Evolutionary conservation across 2,797 vertebrate species (phyloP).

Genomic region (Fistularia tabacaria): DNA sequence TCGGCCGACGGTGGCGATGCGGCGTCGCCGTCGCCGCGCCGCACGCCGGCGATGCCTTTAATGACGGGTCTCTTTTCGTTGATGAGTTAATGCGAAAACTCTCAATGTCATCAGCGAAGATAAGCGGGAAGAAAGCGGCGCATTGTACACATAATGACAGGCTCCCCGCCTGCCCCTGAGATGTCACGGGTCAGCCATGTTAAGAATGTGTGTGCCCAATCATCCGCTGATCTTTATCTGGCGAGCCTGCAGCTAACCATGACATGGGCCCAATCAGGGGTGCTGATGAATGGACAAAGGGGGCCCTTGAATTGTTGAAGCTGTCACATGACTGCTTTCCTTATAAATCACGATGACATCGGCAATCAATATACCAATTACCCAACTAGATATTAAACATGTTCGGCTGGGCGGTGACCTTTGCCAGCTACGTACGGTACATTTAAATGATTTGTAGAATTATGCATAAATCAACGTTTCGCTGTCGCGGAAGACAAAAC

Average conservation of each 20-base stretch:
- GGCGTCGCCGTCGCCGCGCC: conserved; percentile 54
- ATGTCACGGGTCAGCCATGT: conserved; percentile 99
- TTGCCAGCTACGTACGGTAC: conserved; percentile 23
- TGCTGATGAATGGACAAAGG: conserved; percentile 97
- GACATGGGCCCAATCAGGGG: conserved; percentile 89
- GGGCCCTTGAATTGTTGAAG: conserved; percentile 83
- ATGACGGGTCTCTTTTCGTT: conserved; percentile 91
- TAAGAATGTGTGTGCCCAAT: conserved; percentile 99
- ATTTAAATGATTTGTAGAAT: conserved; percentile 5
- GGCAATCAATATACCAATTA: conserved; percentile 95
- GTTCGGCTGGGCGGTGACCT: conserved; percentile 38
- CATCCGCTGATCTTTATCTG: conserved; percentile 98
- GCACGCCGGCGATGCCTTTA: conserved; percentile 74
- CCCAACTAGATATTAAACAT: conserved; percentile 87
- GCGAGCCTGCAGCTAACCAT: conserved; percentile 87
- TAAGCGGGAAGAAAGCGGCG: conserved; percentile 91
- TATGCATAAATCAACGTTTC: too few species aligned
- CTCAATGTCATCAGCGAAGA: conserved; percentile 95
- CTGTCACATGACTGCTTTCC: conserved; percentile 82
- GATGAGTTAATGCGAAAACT: conserved; percentile 98
- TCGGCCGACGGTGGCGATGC: conserved; percentile 44
- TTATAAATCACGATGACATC: conserved; percentile 94
- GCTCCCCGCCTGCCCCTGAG: conserved; percentile 85
- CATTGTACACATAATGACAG: conserved; percentile 96
- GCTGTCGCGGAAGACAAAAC: too few species aligned